These are phyloP conservation scores for Alces alces DNA, from an alignment of 2,113 vertebrate genomes.

Conservation along the genomic window DNA sequence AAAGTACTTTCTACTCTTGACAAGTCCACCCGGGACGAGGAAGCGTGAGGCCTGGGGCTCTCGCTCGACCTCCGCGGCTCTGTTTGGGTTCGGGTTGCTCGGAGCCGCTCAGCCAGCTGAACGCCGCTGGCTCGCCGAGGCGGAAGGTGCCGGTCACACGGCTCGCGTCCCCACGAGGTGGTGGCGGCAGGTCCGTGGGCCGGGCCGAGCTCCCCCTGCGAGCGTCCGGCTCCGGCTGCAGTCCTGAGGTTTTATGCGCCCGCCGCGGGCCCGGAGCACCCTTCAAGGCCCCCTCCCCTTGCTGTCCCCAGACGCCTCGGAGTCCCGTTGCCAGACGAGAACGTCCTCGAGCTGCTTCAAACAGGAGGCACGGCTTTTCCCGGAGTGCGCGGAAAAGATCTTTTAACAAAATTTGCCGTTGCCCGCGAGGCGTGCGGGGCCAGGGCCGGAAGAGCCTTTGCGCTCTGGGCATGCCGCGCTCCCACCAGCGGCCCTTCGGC, in stretches of 20 bases:
- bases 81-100: not conserved
- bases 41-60: not conserved
- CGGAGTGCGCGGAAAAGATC: not conserved
- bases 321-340: not conserved
- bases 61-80: not conserved
- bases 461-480: accelerated
- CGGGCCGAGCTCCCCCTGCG: accelerated
- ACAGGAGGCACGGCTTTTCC: not conserved
- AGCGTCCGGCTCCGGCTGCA: not conserved
- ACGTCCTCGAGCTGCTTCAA: not conserved
- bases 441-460: not conserved
- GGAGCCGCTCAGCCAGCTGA: not conserved
- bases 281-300: not conserved
- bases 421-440: not conserved
- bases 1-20: not conserved
- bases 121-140: not conserved
- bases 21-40: not conserved
- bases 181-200: not conserved
- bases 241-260: too few relatives aligned
- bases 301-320: accelerated
- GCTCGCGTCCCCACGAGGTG: not conserved
- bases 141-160: not conserved
- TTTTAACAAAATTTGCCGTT: not conserved
- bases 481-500: not conserved
- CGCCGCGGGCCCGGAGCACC: accelerated